Percentiles rank a stretch among this genome's conserved stretches.
Evolutionary conservation across 1,140 invertebrate species (phyloP).

Genomic region (Euborellia annulipes): DNA sequence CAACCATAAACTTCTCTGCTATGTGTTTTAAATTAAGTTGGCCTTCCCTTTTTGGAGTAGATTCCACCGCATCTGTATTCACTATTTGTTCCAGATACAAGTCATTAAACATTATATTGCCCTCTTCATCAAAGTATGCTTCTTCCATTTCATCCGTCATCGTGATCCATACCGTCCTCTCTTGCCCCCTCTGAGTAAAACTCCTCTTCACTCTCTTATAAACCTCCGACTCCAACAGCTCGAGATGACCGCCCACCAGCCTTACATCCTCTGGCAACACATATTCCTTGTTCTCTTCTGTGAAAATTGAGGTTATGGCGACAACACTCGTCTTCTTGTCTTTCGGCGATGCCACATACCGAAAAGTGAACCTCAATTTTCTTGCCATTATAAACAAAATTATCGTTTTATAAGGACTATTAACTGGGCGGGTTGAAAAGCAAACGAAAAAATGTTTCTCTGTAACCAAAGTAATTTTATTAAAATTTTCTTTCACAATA

Average conservation of each 20-base stretch:
- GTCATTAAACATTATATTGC: slow-evolving; percentile 11
- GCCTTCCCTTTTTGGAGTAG: no score
- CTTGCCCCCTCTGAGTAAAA: slow-evolving; percentile 13
- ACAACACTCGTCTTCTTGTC: slow-evolving; percentile 12
- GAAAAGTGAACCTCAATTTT: slow-evolving; percentile 12
- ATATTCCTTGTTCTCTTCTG: slow-evolving; percentile 12
- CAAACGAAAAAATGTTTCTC: no score
- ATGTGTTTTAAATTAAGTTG: no score
- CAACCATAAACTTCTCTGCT: no score
- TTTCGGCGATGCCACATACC: slow-evolving; percentile 11
- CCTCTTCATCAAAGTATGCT: slow-evolving; percentile 10
- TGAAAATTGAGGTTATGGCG: slow-evolving; percentile 14
- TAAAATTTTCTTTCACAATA: no score
- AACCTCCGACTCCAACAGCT: slow-evolving; percentile 10
- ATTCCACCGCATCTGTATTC: neutral
- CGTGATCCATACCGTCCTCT: slow-evolving; percentile 13
- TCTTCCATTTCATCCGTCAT: slow-evolving; percentile 8
- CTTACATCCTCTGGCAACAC: slow-evolving; percentile 10
- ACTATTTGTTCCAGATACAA: slow-evolving; percentile 11
- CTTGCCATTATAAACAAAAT: slow-evolving; percentile 10
- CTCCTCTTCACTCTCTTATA: slow-evolving; percentile 14
- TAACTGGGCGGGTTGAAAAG: no score
- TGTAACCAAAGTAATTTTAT: no score
- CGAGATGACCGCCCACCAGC: slow-evolving; percentile 6
- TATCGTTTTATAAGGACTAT: slow-evolving; percentile 14